A percentile compares a stretch with the other conserved stretches of the same genome.
phyloP scores from a whole-genome alignment of 1,140 invertebrate genomes.

The Acarapis woodi region DNA sequence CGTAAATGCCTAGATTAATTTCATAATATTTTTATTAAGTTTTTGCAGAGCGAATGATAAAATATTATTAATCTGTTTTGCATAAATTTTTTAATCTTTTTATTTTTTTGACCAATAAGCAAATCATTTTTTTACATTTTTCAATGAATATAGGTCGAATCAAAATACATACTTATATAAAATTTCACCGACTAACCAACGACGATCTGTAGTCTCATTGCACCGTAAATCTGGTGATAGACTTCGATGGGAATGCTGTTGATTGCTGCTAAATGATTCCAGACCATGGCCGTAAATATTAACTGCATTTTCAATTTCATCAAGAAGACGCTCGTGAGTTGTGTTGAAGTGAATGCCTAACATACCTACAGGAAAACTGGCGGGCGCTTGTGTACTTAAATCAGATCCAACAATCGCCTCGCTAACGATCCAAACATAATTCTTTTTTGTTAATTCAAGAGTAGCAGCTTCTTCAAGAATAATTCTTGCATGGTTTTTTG shows the following conservation, averaged over 20 bases:
- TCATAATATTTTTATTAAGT: no score
- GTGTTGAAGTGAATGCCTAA: slow-evolving; percentile 73
- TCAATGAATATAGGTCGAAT: not conserved
- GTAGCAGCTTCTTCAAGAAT: slow-evolving; percentile 49
- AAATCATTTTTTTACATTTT: not conserved
- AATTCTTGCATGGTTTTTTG: slow-evolving; percentile 46
- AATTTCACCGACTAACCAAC: slow-evolving; percentile 41
- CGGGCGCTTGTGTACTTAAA: slow-evolving; percentile 26
- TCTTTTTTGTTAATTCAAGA: slow-evolving; percentile 61
- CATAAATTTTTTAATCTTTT: no score
- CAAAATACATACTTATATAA: slow-evolving; percentile 25
- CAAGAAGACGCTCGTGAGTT: slow-evolving; percentile 39
- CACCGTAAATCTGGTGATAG: slow-evolving; percentile 51
- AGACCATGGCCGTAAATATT: slow-evolving; percentile 69
- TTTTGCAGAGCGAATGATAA: no score
- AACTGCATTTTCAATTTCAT: slow-evolving; percentile 57
- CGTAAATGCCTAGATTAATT: slow-evolving; percentile 14
- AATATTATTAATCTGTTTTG: no score
- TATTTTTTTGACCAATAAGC: no score
- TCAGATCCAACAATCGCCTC: slow-evolving; percentile 53
- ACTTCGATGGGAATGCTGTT: slow-evolving; percentile 26
- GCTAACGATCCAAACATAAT: slow-evolving; percentile 90
- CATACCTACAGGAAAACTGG: slow-evolving; percentile 68
- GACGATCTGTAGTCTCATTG: slow-evolving; percentile 32
- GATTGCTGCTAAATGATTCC: slow-evolving; percentile 47